Conservation (phyloP, 2,113 vertebrate species). For the Pholis gunnellus region DNA sequence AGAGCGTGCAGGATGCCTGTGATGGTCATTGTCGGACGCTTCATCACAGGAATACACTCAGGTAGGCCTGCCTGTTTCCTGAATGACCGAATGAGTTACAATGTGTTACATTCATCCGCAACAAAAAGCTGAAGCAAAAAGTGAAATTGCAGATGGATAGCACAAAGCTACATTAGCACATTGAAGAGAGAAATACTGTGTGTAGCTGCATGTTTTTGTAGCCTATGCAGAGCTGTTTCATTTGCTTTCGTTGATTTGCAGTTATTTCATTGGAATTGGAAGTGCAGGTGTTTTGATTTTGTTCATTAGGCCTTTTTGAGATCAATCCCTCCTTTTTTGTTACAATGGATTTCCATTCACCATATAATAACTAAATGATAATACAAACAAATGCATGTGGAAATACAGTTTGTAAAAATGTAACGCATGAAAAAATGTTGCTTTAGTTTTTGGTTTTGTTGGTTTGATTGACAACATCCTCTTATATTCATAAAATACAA, state of each 20-base stretch:
- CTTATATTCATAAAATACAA: background rate
- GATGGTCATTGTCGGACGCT: slow-evolving; percentile 90
- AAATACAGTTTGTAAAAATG: background rate
- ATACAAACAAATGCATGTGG: background rate
- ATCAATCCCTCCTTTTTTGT: background rate
- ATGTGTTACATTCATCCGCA: background rate
- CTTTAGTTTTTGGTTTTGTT: background rate
- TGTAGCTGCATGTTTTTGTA: background rate
- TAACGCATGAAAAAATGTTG: background rate
- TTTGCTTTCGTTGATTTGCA: background rate
- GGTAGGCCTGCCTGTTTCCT: slow-evolving; percentile 73
- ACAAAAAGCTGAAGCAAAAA: background rate
- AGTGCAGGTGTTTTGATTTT: background rate
- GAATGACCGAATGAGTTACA: background rate
- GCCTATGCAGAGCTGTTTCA: background rate
- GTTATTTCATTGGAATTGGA: background rate
- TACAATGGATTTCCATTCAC: background rate
- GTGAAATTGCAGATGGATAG: background rate
- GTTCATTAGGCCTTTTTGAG: background rate
- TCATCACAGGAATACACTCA: slow-evolving; percentile 90
- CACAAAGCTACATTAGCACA: background rate
- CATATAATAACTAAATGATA: no score
- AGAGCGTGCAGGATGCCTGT: slow-evolving; percentile 79
- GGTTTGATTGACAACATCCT: background rate
- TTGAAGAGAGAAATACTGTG: background rate